Evolutionary conservation across 2,797 vertebrate species (phyloP), one percentile per base, ranked within the genome.

Genomic region (Catharus ustulatus): DNA sequence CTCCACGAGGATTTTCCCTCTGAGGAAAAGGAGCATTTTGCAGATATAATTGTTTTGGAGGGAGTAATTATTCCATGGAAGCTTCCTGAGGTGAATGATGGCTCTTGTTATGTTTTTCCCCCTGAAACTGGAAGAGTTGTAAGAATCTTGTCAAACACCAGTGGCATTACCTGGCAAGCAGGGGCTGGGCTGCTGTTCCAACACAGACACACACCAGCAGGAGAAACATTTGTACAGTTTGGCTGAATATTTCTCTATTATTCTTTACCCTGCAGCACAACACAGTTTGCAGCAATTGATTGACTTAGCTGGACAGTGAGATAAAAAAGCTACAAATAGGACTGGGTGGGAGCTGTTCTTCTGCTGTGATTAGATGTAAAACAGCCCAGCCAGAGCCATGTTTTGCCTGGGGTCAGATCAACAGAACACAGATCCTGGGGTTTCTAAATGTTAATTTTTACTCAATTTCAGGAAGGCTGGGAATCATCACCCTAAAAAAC

Each of bases 281-380:
- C 87, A 84, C 86, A 84, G 89, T 94, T 93, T 92, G 93, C 36
- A 91, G 83, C 72, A 85, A 91, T 87, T 95, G 95, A 95, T 92
- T 92, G 89, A 74, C 94, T 94, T 95, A 57, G 89, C 87, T 93
- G 93, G 92, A 91, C 86, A 76, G 79, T 68, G 79, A 94, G 89
- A 94, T 94, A 92, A 96, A 93, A 93, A 96, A 95, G 48, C 75
- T 94, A 83, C 86, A 89, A 88, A 77, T 81, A 85, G 93, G 67
- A 40, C 38, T 0, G 1, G 57, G 55, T 86, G 85, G 93, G 92
- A 94, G 48, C 80, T 85, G 54, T 17, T 84, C n/a, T 61, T 77
- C 45, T 66, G 58, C 87, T 95, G 79, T 59, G 91, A 95, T 90
- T 58, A 95, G 79, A 95, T 91, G 79, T 91, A 95, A 92, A 95